Evolutionary conservation across 1,140 invertebrate species (phyloP).

Genomic region (Linepithema humile): DNA sequence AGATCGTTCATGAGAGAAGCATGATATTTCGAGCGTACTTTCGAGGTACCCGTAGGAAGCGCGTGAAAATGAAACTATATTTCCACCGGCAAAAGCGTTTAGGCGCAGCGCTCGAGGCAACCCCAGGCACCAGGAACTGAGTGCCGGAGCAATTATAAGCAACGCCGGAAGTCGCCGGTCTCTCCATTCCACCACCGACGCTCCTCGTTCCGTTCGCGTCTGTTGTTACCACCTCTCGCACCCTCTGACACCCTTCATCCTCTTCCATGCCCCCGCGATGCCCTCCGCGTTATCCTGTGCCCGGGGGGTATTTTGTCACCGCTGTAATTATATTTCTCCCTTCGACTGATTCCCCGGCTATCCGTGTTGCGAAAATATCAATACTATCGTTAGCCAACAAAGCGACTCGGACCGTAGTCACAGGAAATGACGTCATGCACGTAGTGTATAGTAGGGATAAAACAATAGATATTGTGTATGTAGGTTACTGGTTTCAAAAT

Average conservation of each 20-base stretch:
- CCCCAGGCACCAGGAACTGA: constrained; percentile 67
- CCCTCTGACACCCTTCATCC: constrained; percentile 51
- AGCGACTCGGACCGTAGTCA: constrained; percentile 21
- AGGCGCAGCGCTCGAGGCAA: constrained; percentile 69
- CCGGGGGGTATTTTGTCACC: constrained; percentile 79
- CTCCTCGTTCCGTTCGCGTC: constrained; percentile 18
- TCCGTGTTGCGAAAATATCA: constrained; percentile 71
- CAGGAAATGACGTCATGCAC: constrained; percentile 28
- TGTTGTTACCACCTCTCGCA: constrained; percentile 34
- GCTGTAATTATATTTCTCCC: constrained; percentile 80
- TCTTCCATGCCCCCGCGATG: constrained; percentile 11
- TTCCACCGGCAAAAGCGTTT: constrained; percentile 72
- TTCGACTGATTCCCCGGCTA: constrained; percentile 61
- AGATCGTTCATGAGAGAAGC: neutral
- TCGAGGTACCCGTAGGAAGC: constrained; percentile 34
- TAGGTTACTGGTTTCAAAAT: neutral
- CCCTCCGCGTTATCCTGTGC: constrained; percentile 44
- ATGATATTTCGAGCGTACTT: constrained; percentile 43
- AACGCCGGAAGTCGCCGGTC: constrained; percentile 78
- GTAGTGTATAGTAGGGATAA: neutral
- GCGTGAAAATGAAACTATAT: constrained; percentile 58
- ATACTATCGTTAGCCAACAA: constrained; percentile 63
- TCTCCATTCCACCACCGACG: constrained; percentile 25
- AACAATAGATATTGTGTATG: neutral
- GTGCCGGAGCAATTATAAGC: constrained; percentile 79